phyloP scores from a whole-genome alignment of 2,888 invertebrate genomes.

The Allophyes oxyacanthae region DNA sequence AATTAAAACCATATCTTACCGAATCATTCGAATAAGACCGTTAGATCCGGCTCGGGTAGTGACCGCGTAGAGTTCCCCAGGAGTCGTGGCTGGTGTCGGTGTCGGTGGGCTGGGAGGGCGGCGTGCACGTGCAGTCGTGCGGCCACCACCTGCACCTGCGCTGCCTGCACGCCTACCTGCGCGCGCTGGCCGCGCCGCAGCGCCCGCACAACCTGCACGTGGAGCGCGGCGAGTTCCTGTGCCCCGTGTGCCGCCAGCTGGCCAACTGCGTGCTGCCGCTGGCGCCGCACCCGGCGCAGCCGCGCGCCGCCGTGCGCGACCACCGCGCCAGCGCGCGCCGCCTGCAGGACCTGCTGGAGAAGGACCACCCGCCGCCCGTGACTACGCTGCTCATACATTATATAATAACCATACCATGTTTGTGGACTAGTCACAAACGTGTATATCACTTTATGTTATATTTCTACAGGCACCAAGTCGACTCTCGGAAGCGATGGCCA shows the following conservation, averaged over 20 bases:
- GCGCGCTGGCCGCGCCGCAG: constrained; percentile 94
- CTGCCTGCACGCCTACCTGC: constrained; percentile 97
- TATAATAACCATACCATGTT: no score
- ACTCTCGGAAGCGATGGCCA: constrained; percentile 96
- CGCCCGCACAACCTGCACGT: constrained; percentile 92
- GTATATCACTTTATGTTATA: no score
- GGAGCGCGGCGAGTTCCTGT: constrained; percentile 95
- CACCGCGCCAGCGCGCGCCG: constrained; percentile 68
- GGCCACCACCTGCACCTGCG: constrained; percentile 99
- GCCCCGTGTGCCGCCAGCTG: constrained; percentile 97
- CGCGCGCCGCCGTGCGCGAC: constrained; percentile 86
- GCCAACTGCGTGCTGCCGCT: constrained; percentile 94
- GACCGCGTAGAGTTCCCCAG: constrained; percentile 69
- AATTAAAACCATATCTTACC: no score
- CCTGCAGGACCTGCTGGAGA: constrained; percentile 90
- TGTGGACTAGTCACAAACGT: no score
- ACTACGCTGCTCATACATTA: constrained; percentile 62
- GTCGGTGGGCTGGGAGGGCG: constrained; percentile 96
- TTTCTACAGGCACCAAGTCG: constrained; percentile 90
- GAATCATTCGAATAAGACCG: no score
- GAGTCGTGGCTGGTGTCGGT: constrained; percentile 93
- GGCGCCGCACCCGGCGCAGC: constrained; percentile 87
- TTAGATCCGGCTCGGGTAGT: no score
- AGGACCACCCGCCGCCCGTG: constrained; percentile 91
- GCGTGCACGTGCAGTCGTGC: constrained; percentile 98